Evolutionary conservation across 1,140 invertebrate species (phyloP), one percentile per base, ranked within the genome.

Genomic region (Drosophila rhopaloa): DNA sequence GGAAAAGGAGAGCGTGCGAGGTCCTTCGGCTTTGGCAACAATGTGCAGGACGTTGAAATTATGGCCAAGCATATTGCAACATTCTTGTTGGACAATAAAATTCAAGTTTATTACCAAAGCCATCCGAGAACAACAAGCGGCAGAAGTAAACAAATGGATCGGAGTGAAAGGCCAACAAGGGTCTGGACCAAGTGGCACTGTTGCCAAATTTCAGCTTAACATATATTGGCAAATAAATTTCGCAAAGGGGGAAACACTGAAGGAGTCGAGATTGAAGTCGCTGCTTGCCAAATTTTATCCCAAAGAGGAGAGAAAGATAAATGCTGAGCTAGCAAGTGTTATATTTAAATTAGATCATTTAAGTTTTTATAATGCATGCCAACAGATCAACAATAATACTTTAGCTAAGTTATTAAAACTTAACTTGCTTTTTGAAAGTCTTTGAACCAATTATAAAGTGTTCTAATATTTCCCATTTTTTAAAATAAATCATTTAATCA

Each of bases 61-160:
- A 89, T 84, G 74, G 74, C 80, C 77, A 81, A 89, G 81, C 84
- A 89, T 89, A 89, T 89, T 89, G 84, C 84, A 89, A 89, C 84
- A 89, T 89, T 89, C 84, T 89, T 89, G 84, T 89, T 63, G 78
- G 67, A 84, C 75, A 89, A 89, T 89, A 89, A 89, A 89, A 89
- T 75, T 81, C 70, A 83, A 89, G 84, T 86, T 88, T 88, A 88
- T 76, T 79, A 70, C 78, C 77, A 72, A 74, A 73, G 68, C 61
- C 65, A 65, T 56, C 27, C 65, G 14, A 46, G 43, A 76, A 37
- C 55, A 59, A 60, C 38, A 37, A 65, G 44, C 44, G 37, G 66
- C 47, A 11, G 35, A 35, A 53, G 27, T 44, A 61, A 59, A 73
- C 46, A 81, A 61, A 70, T 67, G 57, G 38, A 47, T 58, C 32